Evolutionary conservation across 2,797 vertebrate genomes (phyloP).

Genomic region (Acipenser transmontanus): DNA sequence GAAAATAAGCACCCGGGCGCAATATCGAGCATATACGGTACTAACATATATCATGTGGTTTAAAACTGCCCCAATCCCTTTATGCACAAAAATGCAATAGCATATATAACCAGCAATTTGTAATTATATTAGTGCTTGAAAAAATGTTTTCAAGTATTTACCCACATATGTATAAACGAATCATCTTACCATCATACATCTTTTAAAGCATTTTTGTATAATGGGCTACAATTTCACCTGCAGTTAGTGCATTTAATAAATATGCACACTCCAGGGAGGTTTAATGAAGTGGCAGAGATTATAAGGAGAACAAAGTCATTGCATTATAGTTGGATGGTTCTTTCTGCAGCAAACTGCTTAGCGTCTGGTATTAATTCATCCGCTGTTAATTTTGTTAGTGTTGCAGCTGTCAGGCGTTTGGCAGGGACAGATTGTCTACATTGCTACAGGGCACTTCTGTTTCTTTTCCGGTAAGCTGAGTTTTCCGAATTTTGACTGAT

Average conservation of each 20-base stretch:
- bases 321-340: constrained; percentile 28
- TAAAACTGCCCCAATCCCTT: too few relatives aligned
- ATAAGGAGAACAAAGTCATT: constrained; percentile 9
- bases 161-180: too few relatives aligned
- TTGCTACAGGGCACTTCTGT: constrained; percentile 86
- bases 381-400: constrained; percentile 93
- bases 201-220: not conserved
- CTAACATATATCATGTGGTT: too few relatives aligned
- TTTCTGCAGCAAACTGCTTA: constrained; percentile 59
- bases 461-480: constrained; percentile 81
- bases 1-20: too few relatives aligned
- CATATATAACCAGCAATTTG: not conserved
- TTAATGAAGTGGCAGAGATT: constrained; percentile 5
- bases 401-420: constrained; percentile 84
- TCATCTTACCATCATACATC: too few relatives aligned
- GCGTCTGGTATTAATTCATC: constrained; percentile 93
- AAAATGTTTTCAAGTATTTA: too few relatives aligned
- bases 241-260: constrained; percentile 7
- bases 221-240: not conserved
- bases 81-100: not conserved
- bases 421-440: constrained; percentile 80
- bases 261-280: constrained; percentile 1
- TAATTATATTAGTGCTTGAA: too few relatives aligned
- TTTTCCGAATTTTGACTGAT: constrained; percentile 76
- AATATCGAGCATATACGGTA: too few relatives aligned